Percentiles rank a stretch among this genome's conserved stretches.
These are phyloP conservation scores for Smittia sp. DNA, from an alignment of 2,888 invertebrate genomes.

Conservation along the genomic window DNA sequence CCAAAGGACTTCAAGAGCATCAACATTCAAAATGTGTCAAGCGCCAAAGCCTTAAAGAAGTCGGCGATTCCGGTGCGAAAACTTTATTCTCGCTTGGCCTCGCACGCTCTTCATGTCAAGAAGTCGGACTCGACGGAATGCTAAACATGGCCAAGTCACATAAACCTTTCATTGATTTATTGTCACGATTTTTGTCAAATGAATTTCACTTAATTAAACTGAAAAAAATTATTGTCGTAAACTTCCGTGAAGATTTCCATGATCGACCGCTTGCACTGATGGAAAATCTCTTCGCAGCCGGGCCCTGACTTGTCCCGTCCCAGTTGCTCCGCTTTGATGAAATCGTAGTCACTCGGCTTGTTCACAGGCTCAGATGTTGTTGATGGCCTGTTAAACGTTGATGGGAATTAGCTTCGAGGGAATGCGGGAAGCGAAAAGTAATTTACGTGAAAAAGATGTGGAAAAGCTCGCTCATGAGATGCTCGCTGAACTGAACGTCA, in stretches of 20 bases:
- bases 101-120: too few species aligned
- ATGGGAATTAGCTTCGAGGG: background rate
- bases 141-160: too few species aligned
- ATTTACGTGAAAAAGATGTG: constrained; percentile 74
- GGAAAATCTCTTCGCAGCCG: constrained; percentile 48
- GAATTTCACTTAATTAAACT: background rate
- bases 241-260: constrained; percentile 47
- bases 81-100: background rate
- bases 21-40: background rate
- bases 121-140: too few species aligned
- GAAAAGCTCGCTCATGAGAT: constrained; percentile 70
- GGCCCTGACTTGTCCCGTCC: constrained; percentile 55
- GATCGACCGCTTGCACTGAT: constrained; percentile 48
- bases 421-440: constrained; percentile 42
- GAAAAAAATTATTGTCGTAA: constrained; percentile 35
- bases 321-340: constrained; percentile 68
- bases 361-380: constrained; percentile 64
- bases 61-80: background rate
- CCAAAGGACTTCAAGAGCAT: background rate
- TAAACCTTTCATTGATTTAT: background rate
- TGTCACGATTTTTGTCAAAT: background rate
- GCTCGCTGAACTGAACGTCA: constrained; percentile 66
- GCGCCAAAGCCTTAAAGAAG: background rate
- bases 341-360: constrained; percentile 67
- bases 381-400: constrained; percentile 60